Conservation (phyloP, 2,888 invertebrate genomes). For the Hirudinaria manillensis region DNA sequence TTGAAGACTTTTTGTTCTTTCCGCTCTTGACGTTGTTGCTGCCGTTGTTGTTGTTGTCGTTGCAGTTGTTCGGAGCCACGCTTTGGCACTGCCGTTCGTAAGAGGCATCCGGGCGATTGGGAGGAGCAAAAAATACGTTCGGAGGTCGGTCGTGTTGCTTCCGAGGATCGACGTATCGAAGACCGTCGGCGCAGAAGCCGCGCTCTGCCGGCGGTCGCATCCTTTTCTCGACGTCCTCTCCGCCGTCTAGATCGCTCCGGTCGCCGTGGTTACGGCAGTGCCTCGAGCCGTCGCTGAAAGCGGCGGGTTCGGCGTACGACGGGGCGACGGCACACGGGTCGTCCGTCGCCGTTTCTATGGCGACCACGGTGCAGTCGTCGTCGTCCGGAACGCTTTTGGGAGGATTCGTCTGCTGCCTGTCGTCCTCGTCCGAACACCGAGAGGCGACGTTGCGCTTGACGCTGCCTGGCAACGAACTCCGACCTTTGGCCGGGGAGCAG, state of each 20-base stretch:
- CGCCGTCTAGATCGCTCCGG: not conserved
- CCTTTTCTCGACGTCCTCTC: not conserved
- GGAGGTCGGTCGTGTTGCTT: not conserved
- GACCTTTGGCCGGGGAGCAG: constrained; percentile 15
- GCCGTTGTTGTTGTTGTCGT: not conserved
- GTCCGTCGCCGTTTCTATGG: constrained; percentile 6
- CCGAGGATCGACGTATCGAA: not conserved
- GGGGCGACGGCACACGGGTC: not conserved
- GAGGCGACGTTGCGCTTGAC: constrained; percentile 4
- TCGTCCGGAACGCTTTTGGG: constrained; percentile 4
- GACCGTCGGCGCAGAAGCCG: not conserved
- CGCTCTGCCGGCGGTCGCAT: not conserved
- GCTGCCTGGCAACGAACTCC: not conserved
- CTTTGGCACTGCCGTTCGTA: constrained; percentile 16
- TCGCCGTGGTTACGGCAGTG: not conserved
- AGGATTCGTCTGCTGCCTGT: not conserved
- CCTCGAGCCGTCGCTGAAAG: not conserved
- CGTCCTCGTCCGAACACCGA: constrained; percentile 7
- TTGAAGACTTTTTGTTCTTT: constrained; percentile 15
- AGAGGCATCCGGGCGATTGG: not conserved
- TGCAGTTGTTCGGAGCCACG: not conserved
- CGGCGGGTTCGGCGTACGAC: not conserved
- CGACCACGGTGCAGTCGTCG: constrained; percentile 26
- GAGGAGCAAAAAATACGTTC: not conserved
- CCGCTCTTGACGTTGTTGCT: not conserved